Evolutionary conservation across 2,113 vertebrate genomes (phyloP), one percentile per base, ranked within the genome.

Genomic region (Arvicanthis niloticus): DNA sequence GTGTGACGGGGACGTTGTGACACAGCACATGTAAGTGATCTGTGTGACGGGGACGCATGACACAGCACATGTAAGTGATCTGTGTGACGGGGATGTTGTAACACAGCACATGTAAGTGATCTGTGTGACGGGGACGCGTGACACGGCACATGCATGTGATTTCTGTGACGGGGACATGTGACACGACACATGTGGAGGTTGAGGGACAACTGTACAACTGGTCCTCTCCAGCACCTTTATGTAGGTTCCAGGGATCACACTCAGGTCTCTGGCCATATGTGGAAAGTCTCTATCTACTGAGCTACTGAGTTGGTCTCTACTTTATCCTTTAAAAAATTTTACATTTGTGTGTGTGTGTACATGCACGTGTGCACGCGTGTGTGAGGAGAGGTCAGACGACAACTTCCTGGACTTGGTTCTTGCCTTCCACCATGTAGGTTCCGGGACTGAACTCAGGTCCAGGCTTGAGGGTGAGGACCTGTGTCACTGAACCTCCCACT

Each of bases 331-430:
- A 76, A 68, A 53, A 77, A 22, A 5, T 77, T 45, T 40, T 60
- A 40, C 22, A 26, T 2, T 45, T 73, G 7, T 4, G 19, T 9
- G 72, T 3, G 8, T 1, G 9, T 34, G 1, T 7, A 16, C 37
- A 16, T 5, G 13, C 7, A 48, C 48, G 48, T 7, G 48, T 48
- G 48, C 48, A 48, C 7, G 48, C 8, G 48, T 65, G 62, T 37
- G 67, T 42, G n/a, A 58, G 56, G 19, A 60, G 24, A 7, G 29
- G 75, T 48, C 75, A 77, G 75, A 29, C 22, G 75, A 76, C 73
- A 76, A 12, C 10, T 76, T 26, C 3, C 22, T 29, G 42, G 12
- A 48, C 29, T 51, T 78, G 76, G 76, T 5, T 53, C 48, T 53
- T 16, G 37, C 16, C 48, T 37, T 21, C 48, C 48, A 16, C 24